Base-by-base conservation (phyloP, 2,113 vertebrate genomes). In the Pachypanchax playfairii region DNA sequence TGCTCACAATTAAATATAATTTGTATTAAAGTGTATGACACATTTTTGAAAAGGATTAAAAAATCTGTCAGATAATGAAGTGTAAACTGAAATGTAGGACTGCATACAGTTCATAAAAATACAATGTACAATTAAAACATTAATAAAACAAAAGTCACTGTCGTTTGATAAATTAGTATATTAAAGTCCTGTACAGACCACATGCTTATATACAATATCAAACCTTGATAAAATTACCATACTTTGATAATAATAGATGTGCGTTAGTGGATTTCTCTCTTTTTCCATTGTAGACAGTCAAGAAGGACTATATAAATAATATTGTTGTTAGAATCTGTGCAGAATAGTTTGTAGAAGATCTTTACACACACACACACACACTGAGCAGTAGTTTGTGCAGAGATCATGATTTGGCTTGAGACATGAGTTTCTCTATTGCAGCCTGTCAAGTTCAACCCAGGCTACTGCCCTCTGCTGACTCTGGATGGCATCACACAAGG, bases 401-500 rank as follows among this genome's bases (percentile, higher is more conserved):
- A 57, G n/a, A 20, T 12, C 17, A 4, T 20, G 38, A 2, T 43
- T 6, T 10, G n/a, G 12, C 29, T 22, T 22, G 4, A 7, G 12
- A n/a, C n/a, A n/a, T n/a, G n/a, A n/a, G n/a, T n/a, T 41, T 14
- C 8, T 41, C 38, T 81, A 85, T 53, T 89, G 80, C 44, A 91
- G 69, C 31, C 90, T 65, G 11, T 92, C 90, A 29, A 86, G 74
- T 46, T 92, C 91, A 3, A 92, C 70, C 92, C 92, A 93, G 20
- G 83, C 87, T 24, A 90, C 73, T 6, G 89, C 80, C 69, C 76
- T 85, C 90, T 93, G 92, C 72, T 92, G 91, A 68, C 47, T 79
- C 29, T 77, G 28, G 47, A 93, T 92, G 46, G 84, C 59, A 10
- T 73, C 86, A 71, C 74, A 50, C 49, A 92, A 75, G 29, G 79